phyloP scores from a whole-genome alignment of 2,888 invertebrate species.

The Drosophila mercatorum region DNA sequence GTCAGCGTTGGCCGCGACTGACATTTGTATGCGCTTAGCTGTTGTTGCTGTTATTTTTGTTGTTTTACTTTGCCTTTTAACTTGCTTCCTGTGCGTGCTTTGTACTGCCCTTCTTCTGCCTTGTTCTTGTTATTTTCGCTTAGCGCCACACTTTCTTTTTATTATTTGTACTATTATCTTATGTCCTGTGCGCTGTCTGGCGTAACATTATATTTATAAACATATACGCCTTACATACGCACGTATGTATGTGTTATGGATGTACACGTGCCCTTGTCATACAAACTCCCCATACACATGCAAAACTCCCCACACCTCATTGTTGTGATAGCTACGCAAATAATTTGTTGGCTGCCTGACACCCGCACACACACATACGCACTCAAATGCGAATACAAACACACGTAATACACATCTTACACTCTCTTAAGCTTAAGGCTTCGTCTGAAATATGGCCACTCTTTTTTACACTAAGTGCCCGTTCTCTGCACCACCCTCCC shows the following conservation, averaged over 20 bases:
- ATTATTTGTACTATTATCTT: constrained; percentile 55
- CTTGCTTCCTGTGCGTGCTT: constrained; percentile 39
- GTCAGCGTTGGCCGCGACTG: constrained; percentile 37
- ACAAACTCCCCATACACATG: constrained; percentile 5
- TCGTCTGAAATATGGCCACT: constrained; percentile 43
- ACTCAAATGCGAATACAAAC: neutral
- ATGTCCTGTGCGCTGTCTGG: constrained; percentile 38
- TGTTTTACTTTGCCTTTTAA: constrained; percentile 26
- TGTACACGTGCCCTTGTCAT: constrained; percentile 25
- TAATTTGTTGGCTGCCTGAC: constrained; percentile 56
- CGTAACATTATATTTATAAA: constrained; percentile 49
- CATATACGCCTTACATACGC: constrained; percentile 8
- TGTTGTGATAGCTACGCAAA: constrained; percentile 43
- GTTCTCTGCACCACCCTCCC: neutral
- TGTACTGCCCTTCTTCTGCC: constrained; percentile 33
- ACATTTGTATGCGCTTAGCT: constrained; percentile 66
- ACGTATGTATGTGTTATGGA: constrained; percentile 17
- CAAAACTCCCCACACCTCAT: constrained; percentile 6
- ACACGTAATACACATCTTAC: constrained; percentile 21
- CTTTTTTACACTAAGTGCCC: constrained; percentile 19
- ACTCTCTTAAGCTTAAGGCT: constrained; percentile 29
- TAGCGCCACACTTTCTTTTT: constrained; percentile 49
- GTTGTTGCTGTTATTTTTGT: constrained; percentile 13
- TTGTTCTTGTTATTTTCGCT: constrained; percentile 19
- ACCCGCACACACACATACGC: constrained; percentile 22